Evolutionary conservation across 23 tunicate genomes (phyloP).

Genomic region (Trididemnum nubilum): DNA sequence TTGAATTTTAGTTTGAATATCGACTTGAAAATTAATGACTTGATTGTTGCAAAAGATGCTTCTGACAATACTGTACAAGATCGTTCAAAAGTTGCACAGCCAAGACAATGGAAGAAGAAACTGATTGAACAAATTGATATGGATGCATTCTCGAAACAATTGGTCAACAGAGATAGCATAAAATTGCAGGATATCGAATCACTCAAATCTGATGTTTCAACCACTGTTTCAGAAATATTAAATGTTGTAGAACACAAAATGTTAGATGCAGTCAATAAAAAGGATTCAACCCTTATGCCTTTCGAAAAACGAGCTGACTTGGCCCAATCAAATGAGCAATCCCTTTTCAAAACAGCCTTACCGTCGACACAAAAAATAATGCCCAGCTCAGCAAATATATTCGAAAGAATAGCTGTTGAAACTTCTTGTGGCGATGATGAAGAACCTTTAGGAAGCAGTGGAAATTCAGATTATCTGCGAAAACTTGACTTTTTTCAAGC

Average conservation of each 20-base stretch:
- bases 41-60: background rate
- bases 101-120: constrained; percentile 21
- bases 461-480: background rate
- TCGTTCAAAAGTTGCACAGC: background rate
- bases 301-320: background rate
- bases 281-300: no score
- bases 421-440: background rate
- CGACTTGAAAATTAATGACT: background rate
- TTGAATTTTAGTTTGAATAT: background rate
- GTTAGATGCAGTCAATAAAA: background rate
- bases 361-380: background rate
- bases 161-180: background rate
- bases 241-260: background rate
- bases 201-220: background rate
- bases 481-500: background rate
- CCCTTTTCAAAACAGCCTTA: no score
- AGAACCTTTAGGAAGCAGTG: background rate
- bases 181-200: no score
- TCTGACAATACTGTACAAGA: background rate
- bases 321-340: background rate
- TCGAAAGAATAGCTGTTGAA: background rate
- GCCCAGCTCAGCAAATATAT: background rate
- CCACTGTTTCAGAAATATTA: background rate
- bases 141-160: background rate
- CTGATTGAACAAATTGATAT: constrained; percentile 10